Base-by-base conservation (phyloP, 2,888 invertebrate species). In the Torymus texanus region DNA sequence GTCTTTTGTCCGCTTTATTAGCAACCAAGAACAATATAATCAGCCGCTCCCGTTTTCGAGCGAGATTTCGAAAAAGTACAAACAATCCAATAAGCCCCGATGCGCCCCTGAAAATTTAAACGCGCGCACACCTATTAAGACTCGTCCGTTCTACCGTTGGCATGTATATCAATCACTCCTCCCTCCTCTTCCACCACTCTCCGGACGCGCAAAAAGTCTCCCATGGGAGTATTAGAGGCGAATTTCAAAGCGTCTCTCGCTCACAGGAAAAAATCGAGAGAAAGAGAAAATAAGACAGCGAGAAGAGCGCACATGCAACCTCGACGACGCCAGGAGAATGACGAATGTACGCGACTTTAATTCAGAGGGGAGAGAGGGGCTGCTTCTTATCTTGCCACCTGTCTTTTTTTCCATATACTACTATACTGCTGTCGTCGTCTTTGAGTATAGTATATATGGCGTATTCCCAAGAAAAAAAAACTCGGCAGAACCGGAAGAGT, bases 301-400 rank as follows among this genome's bases (percentile, higher is more conserved):
- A 12, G 13, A 68, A 58, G n/a, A 50, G n/a, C 56, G 12, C 10
- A 16, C 13, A 21, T 51, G 1, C 10, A 67, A 24, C 18, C 61
- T 41, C 50, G 75, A 53, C 66, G 75, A 72, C 72, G 62, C 14
- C 14, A 21, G 16, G 18, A 62, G 76, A 76, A 76, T 76, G 76
- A 76, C 70, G 70, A 76, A 70, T 70, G 68, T 68, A 56, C 56
- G 18, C 41, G 63, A 70, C 68, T 56, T 56, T 76, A 63, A 70
- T 75, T 75, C 75, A n/a, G 21, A 21, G 21, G 21, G 21, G 21
- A 2, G 2, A 5, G 41, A 8, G 5, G 41, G 8, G 41, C 41
- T 41, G 41, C 8, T 41, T 41, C 41, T 41, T 41, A 41, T 41
- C 41, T 41, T 8, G 8, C 41, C 8, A 41, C 41, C 41, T 41